Percentiles rank a stretch among this genome's conserved stretches.
Evolutionary conservation across 2,797 vertebrate genomes (phyloP).

Genomic region (Bradypus variegatus): DNA sequence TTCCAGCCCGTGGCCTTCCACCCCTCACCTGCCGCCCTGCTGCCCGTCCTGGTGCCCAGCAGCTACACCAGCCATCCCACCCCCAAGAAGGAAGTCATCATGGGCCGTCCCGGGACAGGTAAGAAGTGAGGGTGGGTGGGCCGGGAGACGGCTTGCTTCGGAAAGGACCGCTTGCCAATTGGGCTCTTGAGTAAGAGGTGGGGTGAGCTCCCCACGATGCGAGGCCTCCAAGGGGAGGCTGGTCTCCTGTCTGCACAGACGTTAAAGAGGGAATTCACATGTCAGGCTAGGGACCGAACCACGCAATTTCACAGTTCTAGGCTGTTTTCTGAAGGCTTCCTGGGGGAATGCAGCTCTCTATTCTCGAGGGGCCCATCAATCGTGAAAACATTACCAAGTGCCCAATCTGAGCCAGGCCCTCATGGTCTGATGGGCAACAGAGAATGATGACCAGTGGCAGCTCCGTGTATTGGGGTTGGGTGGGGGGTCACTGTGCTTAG

Average conservation of each 20-base stretch:
- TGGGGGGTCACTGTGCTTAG: not conserved
- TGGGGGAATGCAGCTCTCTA: not conserved
- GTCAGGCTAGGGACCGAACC: not conserved
- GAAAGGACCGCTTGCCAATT: not conserved
- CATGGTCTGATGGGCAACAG: not conserved
- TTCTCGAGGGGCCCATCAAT: not conserved
- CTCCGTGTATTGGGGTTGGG: not conserved
- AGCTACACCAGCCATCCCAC: slow-evolving; percentile 85
- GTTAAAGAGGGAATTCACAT: not conserved
- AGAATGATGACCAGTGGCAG: not conserved
- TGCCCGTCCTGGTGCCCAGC: slow-evolving; percentile 88
- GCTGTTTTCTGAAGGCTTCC: not conserved
- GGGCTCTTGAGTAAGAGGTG: not conserved
- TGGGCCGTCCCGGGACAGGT: slow-evolving; percentile 94
- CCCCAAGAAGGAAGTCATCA: slow-evolving; percentile 92
- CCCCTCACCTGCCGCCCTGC: slow-evolving; percentile 88
- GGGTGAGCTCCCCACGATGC: not conserved
- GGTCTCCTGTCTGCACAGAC: not conserved
- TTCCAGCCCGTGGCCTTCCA: slow-evolving; percentile 92
- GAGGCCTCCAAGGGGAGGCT: not conserved
- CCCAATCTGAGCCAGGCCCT: not conserved
- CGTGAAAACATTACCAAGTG: not conserved
- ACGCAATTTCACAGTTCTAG: not conserved
- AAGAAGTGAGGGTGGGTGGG: slow-evolving; percentile 61
- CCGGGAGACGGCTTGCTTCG: not conserved